Evolutionary conservation across 1,140 invertebrate species (phyloP), one percentile per base, ranked within the genome.

Genomic region (Calephelis virginiensis): DNA sequence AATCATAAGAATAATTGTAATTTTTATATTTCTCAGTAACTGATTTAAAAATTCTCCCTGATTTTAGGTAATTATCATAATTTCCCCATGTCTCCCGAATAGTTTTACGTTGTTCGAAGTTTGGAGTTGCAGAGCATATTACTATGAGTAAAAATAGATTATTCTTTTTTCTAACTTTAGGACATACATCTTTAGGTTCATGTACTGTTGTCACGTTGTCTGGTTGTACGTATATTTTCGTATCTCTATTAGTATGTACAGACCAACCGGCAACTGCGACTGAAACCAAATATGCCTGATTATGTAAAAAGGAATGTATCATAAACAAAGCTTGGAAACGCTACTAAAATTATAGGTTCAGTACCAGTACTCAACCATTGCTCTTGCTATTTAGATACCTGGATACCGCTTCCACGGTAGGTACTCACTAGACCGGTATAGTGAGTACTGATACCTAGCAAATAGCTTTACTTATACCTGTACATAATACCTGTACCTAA

Each of bases 81-180:
- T 93, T 94, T 0, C 94, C 96, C 96, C 96, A 98, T 1, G 96
- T 97, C 74, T 96, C 94, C 73, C 97, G 91, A 68, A 97, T 97
- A 10, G 95, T 95, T 56, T 85, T 78, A 38, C 96, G 90, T 53
- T 92, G 92, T 43, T 94, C 92, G 67, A 95, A 93, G 88, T 97
- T 95, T 0, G 80, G 76, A 0, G 95, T 93, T 8, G 94, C 93
- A 0, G 96, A 96, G 78, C 94, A 95, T 1, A 97, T 93, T 13
- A 96, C 92, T 64, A 97, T 94, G 7, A 97, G 85, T 14, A 97
- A 83, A 77, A 95, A 94, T 0, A 92, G 72, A 61, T 83, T 77
- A 13, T 90, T 78, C 40, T 76, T 76, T 59, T 82, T 78, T 38
- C 70, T 73, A 60, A 78, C 90, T 82, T 76, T 85, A 8, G 74